phyloP scores from a whole-genome alignment of 1,140 invertebrate species.

The Olivierus martensii region DNA sequence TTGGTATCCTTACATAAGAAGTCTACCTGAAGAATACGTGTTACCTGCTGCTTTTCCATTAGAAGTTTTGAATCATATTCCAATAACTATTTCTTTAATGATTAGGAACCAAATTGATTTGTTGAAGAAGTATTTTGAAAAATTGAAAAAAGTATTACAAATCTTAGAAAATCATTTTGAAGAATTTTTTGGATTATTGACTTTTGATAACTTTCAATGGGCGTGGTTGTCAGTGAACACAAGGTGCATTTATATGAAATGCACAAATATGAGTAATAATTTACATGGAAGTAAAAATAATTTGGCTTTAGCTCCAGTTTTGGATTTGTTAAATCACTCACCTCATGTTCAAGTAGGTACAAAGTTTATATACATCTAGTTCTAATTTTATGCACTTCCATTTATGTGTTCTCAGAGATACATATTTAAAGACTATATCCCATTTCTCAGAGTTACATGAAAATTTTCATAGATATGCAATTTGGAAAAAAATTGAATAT shows the following conservation, averaged over 20 bases:
- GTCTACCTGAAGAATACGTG: constrained; percentile 40
- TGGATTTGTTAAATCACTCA: constrained; percentile 66
- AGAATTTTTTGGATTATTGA: neutral
- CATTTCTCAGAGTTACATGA: too few species aligned
- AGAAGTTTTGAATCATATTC: constrained; percentile 26
- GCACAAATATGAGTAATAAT: constrained; percentile 1
- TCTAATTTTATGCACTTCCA: too few species aligned
- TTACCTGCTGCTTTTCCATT: constrained; percentile 24
- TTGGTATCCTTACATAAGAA: constrained; percentile 40
- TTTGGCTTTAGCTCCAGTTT: constrained; percentile 52
- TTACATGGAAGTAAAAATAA: constrained; percentile 34
- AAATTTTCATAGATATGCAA: too few species aligned
- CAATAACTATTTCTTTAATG: constrained; percentile 33
- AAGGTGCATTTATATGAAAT: constrained; percentile 42
- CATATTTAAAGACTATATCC: too few species aligned
- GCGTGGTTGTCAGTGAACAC: constrained; percentile 63
- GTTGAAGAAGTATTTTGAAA: constrained; percentile 1
- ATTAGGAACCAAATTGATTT: constrained; percentile 21
- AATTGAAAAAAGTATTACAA: constrained; percentile 1
- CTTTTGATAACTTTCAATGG: constrained; percentile 28
- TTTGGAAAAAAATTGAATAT: too few species aligned
- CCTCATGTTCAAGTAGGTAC: constrained; percentile 15
- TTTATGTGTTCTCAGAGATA: too few species aligned
- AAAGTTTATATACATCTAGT: too few species aligned
- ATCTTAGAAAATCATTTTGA: constrained; percentile 12